phyloP scores from a whole-genome alignment of 2,888 invertebrate genomes.

The Druceiella hillmani region DNA sequence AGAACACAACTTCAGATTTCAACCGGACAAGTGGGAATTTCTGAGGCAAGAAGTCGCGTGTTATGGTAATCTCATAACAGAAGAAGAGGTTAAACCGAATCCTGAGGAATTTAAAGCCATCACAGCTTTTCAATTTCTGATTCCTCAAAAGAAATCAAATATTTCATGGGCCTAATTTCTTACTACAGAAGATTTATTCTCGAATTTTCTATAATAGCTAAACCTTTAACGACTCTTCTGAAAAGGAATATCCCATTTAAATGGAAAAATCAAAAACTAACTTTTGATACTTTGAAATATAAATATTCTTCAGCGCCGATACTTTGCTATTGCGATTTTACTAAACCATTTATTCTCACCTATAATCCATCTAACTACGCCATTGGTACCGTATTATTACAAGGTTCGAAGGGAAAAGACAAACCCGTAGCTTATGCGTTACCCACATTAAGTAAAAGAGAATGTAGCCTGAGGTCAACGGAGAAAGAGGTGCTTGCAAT shows the following conservation, averaged over 20 bases:
- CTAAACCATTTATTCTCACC: slow-evolving; percentile 25
- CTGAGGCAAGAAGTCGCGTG: slow-evolving; percentile 30
- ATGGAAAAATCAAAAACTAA: slow-evolving; percentile 21
- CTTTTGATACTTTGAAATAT: slow-evolving; percentile 23
- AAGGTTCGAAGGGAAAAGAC: slow-evolving; percentile 9
- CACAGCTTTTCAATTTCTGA: slow-evolving; percentile 27
- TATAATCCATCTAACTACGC: slow-evolving; percentile 25
- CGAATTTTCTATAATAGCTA: slow-evolving; percentile 25
- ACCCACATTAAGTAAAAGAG: slow-evolving; percentile 24
- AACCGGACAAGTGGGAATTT: slow-evolving; percentile 31
- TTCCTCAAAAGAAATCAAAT: slow-evolving; percentile 28
- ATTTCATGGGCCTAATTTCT: slow-evolving; percentile 27
- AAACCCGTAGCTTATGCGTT: slow-evolving; percentile 20
- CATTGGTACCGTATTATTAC: slow-evolving; percentile 14
- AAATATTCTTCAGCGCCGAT: slow-evolving; percentile 22
- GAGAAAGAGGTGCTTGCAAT: too few relatives aligned
- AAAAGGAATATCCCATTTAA: slow-evolving; percentile 25
- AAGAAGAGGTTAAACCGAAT: slow-evolving; percentile 31
- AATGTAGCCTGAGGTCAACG: too few relatives aligned
- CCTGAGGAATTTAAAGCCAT: slow-evolving; percentile 26
- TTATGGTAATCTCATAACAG: slow-evolving; percentile 31
- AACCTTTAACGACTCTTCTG: slow-evolving; percentile 26
- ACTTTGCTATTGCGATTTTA: slow-evolving; percentile 24
- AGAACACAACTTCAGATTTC: too few relatives aligned
- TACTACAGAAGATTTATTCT: slow-evolving; percentile 29